Percentiles rank a stretch among this genome's conserved stretches.
phyloP scores from a whole-genome alignment of 1,140 invertebrate species.

The Sycophaga agraensis region DNA sequence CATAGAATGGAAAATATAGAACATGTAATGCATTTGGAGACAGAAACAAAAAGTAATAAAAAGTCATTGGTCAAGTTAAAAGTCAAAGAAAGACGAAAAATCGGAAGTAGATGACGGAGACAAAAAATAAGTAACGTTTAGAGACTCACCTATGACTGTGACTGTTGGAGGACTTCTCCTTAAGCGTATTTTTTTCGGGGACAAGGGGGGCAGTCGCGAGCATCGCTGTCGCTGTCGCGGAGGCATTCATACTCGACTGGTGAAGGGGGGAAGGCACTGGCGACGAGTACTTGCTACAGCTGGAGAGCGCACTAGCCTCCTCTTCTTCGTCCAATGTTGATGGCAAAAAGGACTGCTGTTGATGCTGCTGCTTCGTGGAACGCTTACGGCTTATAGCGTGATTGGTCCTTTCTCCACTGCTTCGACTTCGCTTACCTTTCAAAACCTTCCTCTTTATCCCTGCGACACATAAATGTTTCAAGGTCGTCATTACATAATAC shows the following conservation, averaged over 20 bases:
- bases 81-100: too few relatives aligned
- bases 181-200: slow-evolving; percentile 47
- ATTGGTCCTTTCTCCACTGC: slow-evolving; percentile 41
- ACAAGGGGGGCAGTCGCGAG: slow-evolving; percentile 26
- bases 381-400: slow-evolving; percentile 46
- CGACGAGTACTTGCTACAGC: slow-evolving; percentile 58
- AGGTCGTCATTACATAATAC: too few relatives aligned
- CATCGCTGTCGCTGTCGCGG: slow-evolving; percentile 24
- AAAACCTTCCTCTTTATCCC: slow-evolving; percentile 62
- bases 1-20: too few relatives aligned
- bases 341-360: not conserved
- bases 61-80: too few relatives aligned
- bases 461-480: slow-evolving; percentile 30
- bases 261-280: slow-evolving; percentile 57
- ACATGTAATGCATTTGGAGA: too few relatives aligned
- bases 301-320: slow-evolving; percentile 49
- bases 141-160: slow-evolving; percentile 46
- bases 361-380: slow-evolving; percentile 36
- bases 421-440: slow-evolving; percentile 56
- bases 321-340: slow-evolving; percentile 37
- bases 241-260: slow-evolving; percentile 47
- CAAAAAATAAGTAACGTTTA: slow-evolving; percentile 11
- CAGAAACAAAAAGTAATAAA: too few relatives aligned
- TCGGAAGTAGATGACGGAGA: too few relatives aligned
- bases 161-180: slow-evolving; percentile 48